Evolutionary conservation across 1,140 invertebrate species (phyloP), one percentile per base, ranked within the genome.

Genomic region (Teleopsis dalmanni): DNA sequence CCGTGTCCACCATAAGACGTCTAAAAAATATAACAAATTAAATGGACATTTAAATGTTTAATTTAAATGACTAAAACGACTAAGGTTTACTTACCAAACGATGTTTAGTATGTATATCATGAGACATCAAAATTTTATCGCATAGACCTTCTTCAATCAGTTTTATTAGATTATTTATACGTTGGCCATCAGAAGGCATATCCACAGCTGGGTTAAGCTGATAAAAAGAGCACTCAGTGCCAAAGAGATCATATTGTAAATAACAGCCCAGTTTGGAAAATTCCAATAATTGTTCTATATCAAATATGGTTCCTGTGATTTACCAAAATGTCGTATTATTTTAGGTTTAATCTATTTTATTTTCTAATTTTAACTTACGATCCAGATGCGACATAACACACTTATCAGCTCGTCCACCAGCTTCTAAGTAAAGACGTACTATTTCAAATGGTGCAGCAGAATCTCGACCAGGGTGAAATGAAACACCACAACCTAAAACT

Each of bases 81-180:
- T 9, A 13, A 47, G 13, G 23, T 37, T 27, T 43, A 62, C 72
- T 66, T 66, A 88, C 88, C 76, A 92, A 67, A 69, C 88, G 71
- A 65, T 91, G 88, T 69, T 90, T 90, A 0, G 88, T 91, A 59
- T 92, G 88, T 50, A 92, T 86, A 60, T 93, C 90, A 55, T 92
- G 90, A 3, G 67, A 70, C 62, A 91, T 76, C 0, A 88, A 71
- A 35, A 92, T 72, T 50, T 75, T 77, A 50, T 88, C 76, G n/a
- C 74, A 70, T 52, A 76, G 78, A 2, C 82, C 81, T 22, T 84
- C 78, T 0, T 81, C 71, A 3, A 84, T 71, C 2, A 93, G 62
- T 46, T 66, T 54, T 31, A 76, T 70, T 1, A 92, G 73, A 58
- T 75, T 77, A 4, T 80, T 65, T 4, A 93, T 77, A 16, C 90